phyloP scores from a whole-genome alignment of 2,113 vertebrate species.

The Psettodes erumei region DNA sequence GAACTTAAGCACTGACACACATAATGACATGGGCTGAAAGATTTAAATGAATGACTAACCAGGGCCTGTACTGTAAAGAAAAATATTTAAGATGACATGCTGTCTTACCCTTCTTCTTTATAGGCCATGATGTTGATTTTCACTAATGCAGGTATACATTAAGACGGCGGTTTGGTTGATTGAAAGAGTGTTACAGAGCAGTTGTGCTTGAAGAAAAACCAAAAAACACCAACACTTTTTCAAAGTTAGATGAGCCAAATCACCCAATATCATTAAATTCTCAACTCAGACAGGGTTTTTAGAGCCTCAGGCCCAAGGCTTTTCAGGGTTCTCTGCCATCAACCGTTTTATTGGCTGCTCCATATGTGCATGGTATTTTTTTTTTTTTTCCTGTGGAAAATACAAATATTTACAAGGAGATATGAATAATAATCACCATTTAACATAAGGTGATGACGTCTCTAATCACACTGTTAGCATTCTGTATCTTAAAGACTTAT shows the following conservation, averaged over 20 bases:
- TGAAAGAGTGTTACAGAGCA: no score
- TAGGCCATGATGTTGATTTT: neutral
- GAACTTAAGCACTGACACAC: conserved; percentile 43
- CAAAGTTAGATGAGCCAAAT: no score
- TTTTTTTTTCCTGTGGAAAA: no score
- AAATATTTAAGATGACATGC: conserved; percentile 2
- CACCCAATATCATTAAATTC: no score
- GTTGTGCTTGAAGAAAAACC: no score
- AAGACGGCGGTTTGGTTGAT: no score
- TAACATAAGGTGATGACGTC: neutral
- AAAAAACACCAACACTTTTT: no score
- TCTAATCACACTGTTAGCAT: neutral
- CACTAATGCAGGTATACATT: no score
- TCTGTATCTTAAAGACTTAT: neutral
- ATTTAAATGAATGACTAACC: conserved; percentile 62
- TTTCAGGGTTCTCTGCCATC: no score
- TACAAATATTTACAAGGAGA: neutral
- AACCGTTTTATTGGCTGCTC: no score
- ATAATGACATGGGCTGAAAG: conserved; percentile 52
- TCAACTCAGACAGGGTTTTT: no score
- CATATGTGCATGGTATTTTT: neutral
- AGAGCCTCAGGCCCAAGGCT: no score
- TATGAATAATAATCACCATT: neutral
- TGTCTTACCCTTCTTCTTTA: neutral
- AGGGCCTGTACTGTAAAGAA: conserved; percentile 20